Evolutionary conservation across 2,888 invertebrate genomes (phyloP), one percentile per base, ranked within the genome.

Genomic region (Meganola albula): DNA sequence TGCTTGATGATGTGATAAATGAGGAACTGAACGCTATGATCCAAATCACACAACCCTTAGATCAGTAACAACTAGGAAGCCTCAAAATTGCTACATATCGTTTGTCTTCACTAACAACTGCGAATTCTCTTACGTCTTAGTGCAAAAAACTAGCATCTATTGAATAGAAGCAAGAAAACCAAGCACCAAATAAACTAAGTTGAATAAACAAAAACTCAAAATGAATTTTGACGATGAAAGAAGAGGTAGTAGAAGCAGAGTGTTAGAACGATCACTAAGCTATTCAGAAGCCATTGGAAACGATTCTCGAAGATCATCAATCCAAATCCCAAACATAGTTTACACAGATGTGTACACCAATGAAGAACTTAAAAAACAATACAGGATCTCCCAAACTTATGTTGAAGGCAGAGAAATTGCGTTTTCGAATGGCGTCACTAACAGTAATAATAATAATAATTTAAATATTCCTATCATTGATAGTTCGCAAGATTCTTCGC

Each of bases 281-380:
- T 85, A 85, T 30, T 83, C 83, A 0, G 85, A 78, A 60, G 85
- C 85, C 0, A 84, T 85, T 1, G 80, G 80, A 1, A 77, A 68
- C 16, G 56, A 53, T 0, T 78, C 84, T 0, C 59, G 65, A 0
- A 56, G 75, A 49, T 75, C 78, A 0, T 83, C 82, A 0, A 77
- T 83, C 18, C 83, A 83, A 59, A 82, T 84, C 40, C 80, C 82
- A 8, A 66, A 63, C 14, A 75, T 85, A 0, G 67, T 48, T 0
- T 49, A 79, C 45, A 75, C 80, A 6, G 83, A 84, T 5, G 84
- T 85, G 0, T 85, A 85, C 38, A 59, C 63, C 0, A 85, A 85
- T 27, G 84, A 84, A 46, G 83, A 85, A 42, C 41, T 82, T 0
- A 83, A 79, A 37, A 82, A 79, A 42, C 78, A 84, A 1, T 80